These are phyloP conservation scores for Heterodera schachtii DNA, from an alignment of 1,140 invertebrate genomes.

Conservation along the genomic window DNA sequence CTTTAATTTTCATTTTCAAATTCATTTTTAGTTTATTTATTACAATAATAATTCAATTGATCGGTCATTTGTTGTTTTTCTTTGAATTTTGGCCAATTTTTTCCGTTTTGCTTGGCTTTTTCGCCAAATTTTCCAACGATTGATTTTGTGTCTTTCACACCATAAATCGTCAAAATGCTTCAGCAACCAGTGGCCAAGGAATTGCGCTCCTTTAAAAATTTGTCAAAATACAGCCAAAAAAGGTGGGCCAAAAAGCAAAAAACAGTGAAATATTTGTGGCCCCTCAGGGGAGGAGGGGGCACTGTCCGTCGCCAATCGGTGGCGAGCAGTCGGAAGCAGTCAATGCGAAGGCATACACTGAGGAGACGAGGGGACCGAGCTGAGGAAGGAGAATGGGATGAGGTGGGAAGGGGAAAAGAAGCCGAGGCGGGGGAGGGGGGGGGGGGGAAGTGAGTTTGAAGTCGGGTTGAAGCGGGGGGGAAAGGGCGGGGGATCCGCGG, in stretches of 20 bases:
- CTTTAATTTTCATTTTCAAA: neutral
- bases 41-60: neutral
- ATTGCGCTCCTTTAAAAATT: slow-evolving; percentile 64
- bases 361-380: neutral
- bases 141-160: neutral
- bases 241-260: slow-evolving; percentile 24
- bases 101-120: neutral
- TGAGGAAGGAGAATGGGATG: neutral
- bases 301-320: slow-evolving; percentile 23
- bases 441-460: no score
- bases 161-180: slow-evolving; percentile 46
- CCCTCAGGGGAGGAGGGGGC: slow-evolving; percentile 14
- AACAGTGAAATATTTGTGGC: neutral
- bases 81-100: neutral
- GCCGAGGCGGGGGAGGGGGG: no score
- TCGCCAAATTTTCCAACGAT: neutral
- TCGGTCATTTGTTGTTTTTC: no score
- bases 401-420: neutral
- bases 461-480: no score
- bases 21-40: neutral
- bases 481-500: no score
- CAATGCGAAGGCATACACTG: neutral
- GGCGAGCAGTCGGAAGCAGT: slow-evolving; percentile 18
- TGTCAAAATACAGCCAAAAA: slow-evolving; percentile 56
- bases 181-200: slow-evolving; percentile 64